These are phyloP conservation scores for Penaeus vannamei DNA, from an alignment of 1,140 invertebrate genomes.

Conservation along the genomic window DNA sequence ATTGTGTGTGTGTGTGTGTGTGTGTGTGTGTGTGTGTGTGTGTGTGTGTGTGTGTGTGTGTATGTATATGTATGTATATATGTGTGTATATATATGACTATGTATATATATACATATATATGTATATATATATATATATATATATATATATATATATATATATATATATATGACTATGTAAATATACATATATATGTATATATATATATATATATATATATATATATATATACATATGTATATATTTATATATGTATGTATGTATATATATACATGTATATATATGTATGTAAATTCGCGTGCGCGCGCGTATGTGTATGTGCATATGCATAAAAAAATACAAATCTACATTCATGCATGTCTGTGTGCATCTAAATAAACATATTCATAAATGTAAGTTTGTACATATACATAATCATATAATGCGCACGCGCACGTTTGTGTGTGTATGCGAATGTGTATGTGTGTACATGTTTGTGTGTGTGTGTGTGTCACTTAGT, in stretches of 20 bases:
- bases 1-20: background rate
- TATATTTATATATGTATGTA: slow-evolving; percentile 29
- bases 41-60: background rate
- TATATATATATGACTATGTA: slow-evolving; percentile 13
- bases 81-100: slow-evolving; percentile 4
- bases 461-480: background rate
- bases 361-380: background rate
- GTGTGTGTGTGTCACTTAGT: background rate
- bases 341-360: slow-evolving; percentile 9
- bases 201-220: slow-evolving; percentile 32
- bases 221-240: slow-evolving; percentile 33
- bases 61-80: slow-evolving; percentile 10
- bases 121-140: background rate
- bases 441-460: background rate
- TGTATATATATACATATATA: slow-evolving; percentile 19
- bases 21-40: background rate
- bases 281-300: slow-evolving; percentile 2
- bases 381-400: background rate
- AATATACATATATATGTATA: slow-evolving; percentile 14
- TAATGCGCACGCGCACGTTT: background rate
- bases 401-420: slow-evolving; percentile 2
- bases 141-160: slow-evolving; percentile 1
- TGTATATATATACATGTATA: slow-evolving; percentile 23
- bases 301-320: too few relatives aligned
- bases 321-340: slow-evolving; percentile 2